These are phyloP conservation scores for Acrobasis consociella DNA, from an alignment of 2,888 invertebrate genomes.

Conservation along the genomic window DNA sequence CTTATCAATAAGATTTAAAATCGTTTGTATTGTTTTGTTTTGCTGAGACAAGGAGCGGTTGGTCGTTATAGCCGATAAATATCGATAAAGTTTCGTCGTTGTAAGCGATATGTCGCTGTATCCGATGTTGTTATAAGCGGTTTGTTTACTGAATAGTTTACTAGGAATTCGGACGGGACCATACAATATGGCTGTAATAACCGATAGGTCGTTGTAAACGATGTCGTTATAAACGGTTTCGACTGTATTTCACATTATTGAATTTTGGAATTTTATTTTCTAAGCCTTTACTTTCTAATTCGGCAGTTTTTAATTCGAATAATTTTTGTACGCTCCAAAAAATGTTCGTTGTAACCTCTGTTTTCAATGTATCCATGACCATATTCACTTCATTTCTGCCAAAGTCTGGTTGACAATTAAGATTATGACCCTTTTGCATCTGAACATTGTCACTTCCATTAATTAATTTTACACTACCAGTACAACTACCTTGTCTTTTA, in stretches of 20 bases:
- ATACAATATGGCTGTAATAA: background rate
- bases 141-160: conserved; percentile 26
- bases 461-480: no score
- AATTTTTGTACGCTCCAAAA: no score
- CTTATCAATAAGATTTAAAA: conserved; percentile 35
- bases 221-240: conserved; percentile 11
- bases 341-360: no score
- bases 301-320: no score
- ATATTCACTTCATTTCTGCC: no score
- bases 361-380: no score
- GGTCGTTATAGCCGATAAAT: conserved; percentile 34
- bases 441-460: no score
- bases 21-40: conserved; percentile 34
- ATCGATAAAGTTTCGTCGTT: conserved; percentile 28
- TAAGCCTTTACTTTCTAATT: no score
- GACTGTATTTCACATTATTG: background rate
- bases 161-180: conserved; percentile 16
- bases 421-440: no score
- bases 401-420: no score
- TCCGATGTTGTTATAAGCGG: conserved; percentile 32
- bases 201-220: conserved; percentile 3
- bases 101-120: conserved; percentile 36
- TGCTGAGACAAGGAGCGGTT: conserved; percentile 32
- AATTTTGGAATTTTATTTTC: no score
- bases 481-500: no score